Base-by-base conservation (phyloP, 2,888 invertebrate species). In the Lasioglossum villosulum region DNA sequence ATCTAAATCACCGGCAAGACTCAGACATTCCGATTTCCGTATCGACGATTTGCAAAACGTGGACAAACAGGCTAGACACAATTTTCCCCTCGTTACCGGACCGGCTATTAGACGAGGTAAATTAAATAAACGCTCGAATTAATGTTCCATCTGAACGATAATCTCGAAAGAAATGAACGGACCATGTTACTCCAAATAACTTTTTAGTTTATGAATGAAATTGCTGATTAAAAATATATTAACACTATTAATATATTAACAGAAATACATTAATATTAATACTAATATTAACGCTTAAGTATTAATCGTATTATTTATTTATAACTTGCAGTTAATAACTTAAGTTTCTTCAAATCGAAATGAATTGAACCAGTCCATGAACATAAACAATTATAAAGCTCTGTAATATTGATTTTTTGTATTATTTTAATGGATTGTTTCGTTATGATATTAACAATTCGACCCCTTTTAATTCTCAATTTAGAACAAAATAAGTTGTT, bases 1-100 rank as follows among this genome's bases (percentile, higher is more conserved):
- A 30, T 73, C 72, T 75, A 68, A 79, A 85, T 85, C 75, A 75
- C 71, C 52, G 59, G n/a, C 30, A 34, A 59, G 84, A 78, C 78
- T 63, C 27, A 30, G 70, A 71, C n/a, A 63, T 59, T 16, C n/a
- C 10, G 27, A 75, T 72, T 82, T 76, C 39, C 30, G 52, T 27
- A 23, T 39, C 12, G 78, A 39, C 30, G 48, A 68, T 79, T 72
- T 34, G 10, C 37, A 14, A 56, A 45, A 78, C n/a, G 19, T 16
- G 68, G n/a, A 68, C 37, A 10, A 23, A 1, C 34, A 19, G 37
- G 19, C 37, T 68, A 34, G 37, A 19, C 19, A 63, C 63, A 63
- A 63, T 63, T 63, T n/a, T 63, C 19, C 1, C 3, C 8, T 30
- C 63, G 63, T 63, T 34, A 63, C 3, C 30, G 8, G 34, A 63